phyloP scores from a whole-genome alignment of 2,113 vertebrate species.

The Pomatorhinus ruficollis region DNA sequence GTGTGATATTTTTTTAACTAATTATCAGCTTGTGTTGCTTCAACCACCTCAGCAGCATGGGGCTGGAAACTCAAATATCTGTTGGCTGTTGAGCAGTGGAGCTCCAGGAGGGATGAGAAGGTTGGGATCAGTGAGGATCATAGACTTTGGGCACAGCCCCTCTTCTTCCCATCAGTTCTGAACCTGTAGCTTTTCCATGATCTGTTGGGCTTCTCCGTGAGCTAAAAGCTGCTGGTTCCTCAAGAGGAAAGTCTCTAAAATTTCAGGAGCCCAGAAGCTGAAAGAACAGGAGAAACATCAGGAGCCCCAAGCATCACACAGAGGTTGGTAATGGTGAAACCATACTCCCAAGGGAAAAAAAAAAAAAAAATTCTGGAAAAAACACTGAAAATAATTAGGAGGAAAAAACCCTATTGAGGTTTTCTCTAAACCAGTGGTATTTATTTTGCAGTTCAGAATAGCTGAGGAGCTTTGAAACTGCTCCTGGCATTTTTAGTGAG shows the following conservation, averaged over 20 bases:
- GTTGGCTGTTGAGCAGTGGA: background rate
- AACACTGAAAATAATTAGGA: background rate
- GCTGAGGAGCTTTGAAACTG: background rate
- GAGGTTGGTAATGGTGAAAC: rapidly evolving
- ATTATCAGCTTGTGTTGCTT: background rate
- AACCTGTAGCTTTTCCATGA: background rate
- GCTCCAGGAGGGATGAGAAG: background rate
- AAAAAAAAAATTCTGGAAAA: background rate
- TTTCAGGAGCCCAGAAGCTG: background rate
- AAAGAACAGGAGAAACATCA: background rate
- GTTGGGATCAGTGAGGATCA: background rate
- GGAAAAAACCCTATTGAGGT: background rate
- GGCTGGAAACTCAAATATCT: background rate
- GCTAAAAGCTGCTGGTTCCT: background rate
- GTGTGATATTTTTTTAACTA: background rate
- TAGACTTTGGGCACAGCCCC: background rate
- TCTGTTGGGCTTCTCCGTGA: background rate
- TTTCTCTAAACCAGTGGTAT: background rate
- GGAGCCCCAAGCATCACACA: background rate
- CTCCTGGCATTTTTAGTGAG: background rate
- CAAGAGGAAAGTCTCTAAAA: background rate
- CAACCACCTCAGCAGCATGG: background rate
- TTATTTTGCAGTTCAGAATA: background rate
- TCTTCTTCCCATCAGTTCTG: background rate
- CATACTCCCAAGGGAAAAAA: background rate